Evolutionary conservation across 2,888 invertebrate species (phyloP).

Genomic region (Diarsia brunnea): DNA sequence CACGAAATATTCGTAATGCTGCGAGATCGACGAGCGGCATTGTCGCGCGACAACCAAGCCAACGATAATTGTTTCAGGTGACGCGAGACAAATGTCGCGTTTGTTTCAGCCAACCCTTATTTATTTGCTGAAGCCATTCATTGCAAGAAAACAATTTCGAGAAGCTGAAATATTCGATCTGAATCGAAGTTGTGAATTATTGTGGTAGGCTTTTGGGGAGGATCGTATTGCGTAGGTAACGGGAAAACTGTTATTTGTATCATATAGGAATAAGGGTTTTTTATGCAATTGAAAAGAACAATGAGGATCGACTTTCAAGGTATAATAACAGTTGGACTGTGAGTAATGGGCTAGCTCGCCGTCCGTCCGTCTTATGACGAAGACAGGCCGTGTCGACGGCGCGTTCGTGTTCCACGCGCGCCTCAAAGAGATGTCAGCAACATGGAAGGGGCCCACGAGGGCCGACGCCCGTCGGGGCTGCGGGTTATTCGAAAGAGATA

Average conservation of each 20-base stretch:
- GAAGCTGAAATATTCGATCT: conserved; percentile 30
- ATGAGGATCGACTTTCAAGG: neutral
- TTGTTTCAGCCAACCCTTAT: conserved; percentile 51
- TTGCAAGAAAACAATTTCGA: conserved; percentile 40
- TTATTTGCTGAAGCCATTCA: conserved; percentile 49
- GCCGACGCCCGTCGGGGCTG: no score
- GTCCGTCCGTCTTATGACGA: no score
- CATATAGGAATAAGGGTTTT: neutral
- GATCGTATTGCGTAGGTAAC: neutral
- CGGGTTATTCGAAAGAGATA: no score
- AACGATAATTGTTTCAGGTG: conserved; percentile 58
- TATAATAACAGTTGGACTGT: no score
- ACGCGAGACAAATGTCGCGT: conserved; percentile 47
- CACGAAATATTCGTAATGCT: conserved; percentile 49
- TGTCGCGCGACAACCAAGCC: conserved; percentile 38
- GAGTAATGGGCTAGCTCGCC: no score
- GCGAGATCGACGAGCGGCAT: conserved; percentile 49
- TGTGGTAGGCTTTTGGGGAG: neutral
- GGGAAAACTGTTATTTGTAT: neutral
- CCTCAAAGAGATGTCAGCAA: no score
- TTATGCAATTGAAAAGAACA: neutral
- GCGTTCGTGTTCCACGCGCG: no score
- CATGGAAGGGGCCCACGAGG: no score
- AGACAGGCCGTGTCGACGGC: no score
- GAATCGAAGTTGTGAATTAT: conserved; percentile 22